Evolutionary conservation across 2,888 invertebrate species (phyloP).

Genomic region (Agriopis marginaria): DNA sequence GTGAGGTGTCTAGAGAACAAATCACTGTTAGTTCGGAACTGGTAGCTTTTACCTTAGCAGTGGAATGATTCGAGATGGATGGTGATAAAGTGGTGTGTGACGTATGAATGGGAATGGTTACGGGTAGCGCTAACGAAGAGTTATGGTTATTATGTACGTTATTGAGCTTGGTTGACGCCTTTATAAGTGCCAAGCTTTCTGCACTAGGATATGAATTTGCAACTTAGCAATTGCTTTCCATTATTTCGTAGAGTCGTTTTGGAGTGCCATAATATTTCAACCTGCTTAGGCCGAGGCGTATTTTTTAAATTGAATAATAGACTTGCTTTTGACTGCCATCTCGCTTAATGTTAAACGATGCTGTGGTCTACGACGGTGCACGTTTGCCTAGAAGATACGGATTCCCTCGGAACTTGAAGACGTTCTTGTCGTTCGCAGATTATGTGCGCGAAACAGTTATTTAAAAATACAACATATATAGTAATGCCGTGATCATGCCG

Average conservation of each 20-base stretch:
- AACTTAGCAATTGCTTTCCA: conserved; percentile 1
- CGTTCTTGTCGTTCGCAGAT: too few species aligned
- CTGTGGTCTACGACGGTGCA: too few species aligned
- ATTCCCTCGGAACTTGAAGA: too few species aligned
- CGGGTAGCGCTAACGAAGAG: conserved; percentile 29
- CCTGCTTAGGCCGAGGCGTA: background rate
- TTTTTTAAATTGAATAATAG: too few species aligned
- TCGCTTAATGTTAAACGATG: too few species aligned
- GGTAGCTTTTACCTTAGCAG: conserved; percentile 65
- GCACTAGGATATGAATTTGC: background rate
- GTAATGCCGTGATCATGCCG: too few species aligned
- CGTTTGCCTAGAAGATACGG: too few species aligned
- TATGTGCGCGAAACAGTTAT: too few species aligned
- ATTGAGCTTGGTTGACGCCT: conserved; percentile 27
- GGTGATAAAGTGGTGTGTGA: conserved; percentile 50
- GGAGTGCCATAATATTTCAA: background rate
- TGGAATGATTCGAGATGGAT: conserved; percentile 46
- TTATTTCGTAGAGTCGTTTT: background rate
- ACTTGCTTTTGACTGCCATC: too few species aligned
- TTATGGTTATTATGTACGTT: conserved; percentile 24
- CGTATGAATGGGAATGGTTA: conserved; percentile 59
- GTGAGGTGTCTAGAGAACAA: conserved; percentile 64
- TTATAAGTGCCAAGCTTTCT: conserved; percentile 14
- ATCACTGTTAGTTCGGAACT: conserved; percentile 71
- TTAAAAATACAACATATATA: too few species aligned